Base-by-base conservation (phyloP, 2,888 invertebrate species). In the Leistus spinibarbis region DNA sequence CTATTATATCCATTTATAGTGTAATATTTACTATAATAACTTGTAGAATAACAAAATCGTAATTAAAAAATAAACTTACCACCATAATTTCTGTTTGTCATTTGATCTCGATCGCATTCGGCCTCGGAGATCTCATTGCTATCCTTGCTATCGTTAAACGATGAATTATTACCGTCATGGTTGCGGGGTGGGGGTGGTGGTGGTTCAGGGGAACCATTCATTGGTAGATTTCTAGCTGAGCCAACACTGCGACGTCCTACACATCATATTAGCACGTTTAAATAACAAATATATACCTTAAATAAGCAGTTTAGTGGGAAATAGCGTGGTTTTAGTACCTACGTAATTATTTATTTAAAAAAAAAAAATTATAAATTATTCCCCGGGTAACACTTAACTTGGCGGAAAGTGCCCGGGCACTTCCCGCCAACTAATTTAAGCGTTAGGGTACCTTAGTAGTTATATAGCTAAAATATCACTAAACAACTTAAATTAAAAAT, bases 91-190 rank as follows among this genome's bases (percentile, higher is more conserved):
- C 95, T 91, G 87, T 94, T 91, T 82, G 90, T 89, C 76, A 91
- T 85, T 82, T 92, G 92, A 84, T 93, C 93, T 79, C 93, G 93
- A 88, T 96, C 96, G 86, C 96, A 96, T 86, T 96, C 96, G 81
- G 96, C 95, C 87, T 96, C 96, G 83, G 95, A 95, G 86, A 95
- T 95, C 87, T 96, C 96, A 88, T 95, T 96, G 86, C 95, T 95
- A 86, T 96, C 95, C 88, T 96, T 96, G 84, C 95, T 95, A 86
- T 96, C 96, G 87, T 96, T 96, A 87, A 95, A 95, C 75, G 92
- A 92, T 63, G 90, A 90, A 85, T 91, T 91, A 84, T 90, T 90
- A 81, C 89, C 90, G 85, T 94, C 94, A 82, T 95, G 94, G 86
- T 95, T 95, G 84, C 91, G 92, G 83, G 91, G 95, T 81, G 92